phyloP scores from a whole-genome alignment of 1,140 invertebrate genomes.

The Lanistes nyassanus region DNA sequence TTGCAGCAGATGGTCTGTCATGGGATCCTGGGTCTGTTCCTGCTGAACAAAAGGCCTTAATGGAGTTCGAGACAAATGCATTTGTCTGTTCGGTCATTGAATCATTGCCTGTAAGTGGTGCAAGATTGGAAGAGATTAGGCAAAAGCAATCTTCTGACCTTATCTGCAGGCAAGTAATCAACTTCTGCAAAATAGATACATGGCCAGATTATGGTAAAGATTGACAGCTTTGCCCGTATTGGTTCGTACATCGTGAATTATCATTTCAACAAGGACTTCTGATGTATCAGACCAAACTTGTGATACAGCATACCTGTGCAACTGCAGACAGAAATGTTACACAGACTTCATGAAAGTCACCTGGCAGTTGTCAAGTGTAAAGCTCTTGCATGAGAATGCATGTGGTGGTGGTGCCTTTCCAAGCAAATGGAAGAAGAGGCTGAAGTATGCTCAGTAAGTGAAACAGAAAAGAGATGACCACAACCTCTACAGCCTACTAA shows the following conservation, averaged over 20 bases:
- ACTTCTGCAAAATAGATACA: too few species aligned
- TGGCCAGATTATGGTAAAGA: too few species aligned
- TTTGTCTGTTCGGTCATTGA: too few species aligned
- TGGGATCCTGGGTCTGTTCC: too few species aligned
- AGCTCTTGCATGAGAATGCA: neutral
- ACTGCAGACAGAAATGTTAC: slow-evolving; percentile 8
- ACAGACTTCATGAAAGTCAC: slow-evolving; percentile 8
- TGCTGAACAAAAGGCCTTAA: too few species aligned
- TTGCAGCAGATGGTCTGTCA: too few species aligned
- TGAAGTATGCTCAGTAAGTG: neutral
- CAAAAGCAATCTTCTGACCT: too few species aligned
- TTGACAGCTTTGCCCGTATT: neutral
- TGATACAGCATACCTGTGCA: slow-evolving; percentile 6
- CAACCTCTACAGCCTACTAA: slow-evolving; percentile 18
- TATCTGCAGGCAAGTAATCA: too few species aligned
- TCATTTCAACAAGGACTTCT: neutral
- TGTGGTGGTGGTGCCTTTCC: slow-evolving; percentile 12
- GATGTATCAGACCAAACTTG: slow-evolving; percentile 6
- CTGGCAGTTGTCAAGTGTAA: slow-evolving; percentile 20
- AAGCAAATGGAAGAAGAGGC: neutral
- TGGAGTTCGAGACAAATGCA: too few species aligned
- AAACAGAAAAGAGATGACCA: neutral
- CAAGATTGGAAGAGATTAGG: too few species aligned
- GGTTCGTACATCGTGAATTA: neutral
- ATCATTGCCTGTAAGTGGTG: too few species aligned